Conservation (phyloP, 2,888 invertebrate species). For the Cheiracanthium punctorium region DNA sequence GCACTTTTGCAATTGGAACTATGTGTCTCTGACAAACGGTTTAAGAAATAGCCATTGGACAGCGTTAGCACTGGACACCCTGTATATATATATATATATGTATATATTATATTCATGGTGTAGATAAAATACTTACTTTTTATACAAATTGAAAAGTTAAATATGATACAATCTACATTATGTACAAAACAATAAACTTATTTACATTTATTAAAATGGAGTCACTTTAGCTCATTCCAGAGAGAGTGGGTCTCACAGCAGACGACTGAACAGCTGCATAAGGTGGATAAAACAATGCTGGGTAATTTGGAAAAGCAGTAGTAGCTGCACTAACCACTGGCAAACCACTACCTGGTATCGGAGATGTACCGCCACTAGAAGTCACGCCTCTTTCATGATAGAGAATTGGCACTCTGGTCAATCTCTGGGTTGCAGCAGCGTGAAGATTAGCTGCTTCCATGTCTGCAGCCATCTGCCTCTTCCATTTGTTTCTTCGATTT, state of each 20-base stretch:
- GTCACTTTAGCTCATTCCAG: slow-evolving; percentile 46
- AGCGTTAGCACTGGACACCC: too few relatives aligned
- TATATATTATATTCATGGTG: too few relatives aligned
- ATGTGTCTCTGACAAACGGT: too few relatives aligned
- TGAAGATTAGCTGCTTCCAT: slow-evolving; percentile 84
- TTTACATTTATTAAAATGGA: neutral
- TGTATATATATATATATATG: too few relatives aligned
- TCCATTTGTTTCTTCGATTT: slow-evolving; percentile 96
- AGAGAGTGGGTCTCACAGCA: slow-evolving; percentile 51
- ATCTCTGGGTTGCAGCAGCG: slow-evolving; percentile 88
- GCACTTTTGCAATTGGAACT: too few relatives aligned
- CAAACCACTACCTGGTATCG: slow-evolving; percentile 41
- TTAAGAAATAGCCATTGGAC: too few relatives aligned
- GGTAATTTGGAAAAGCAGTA: slow-evolving; percentile 55
- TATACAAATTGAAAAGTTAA: neutral
- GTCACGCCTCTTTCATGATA: slow-evolving; percentile 81
- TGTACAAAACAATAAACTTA: neutral
- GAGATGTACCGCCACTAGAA: slow-evolving; percentile 45
- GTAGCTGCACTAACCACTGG: slow-evolving; percentile 51
- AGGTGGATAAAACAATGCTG: slow-evolving; percentile 59
- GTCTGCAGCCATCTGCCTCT: slow-evolving; percentile 93
- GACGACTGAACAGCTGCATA: slow-evolving; percentile 52
- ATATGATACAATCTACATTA: slow-evolving; percentile 4
- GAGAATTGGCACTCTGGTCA: slow-evolving; percentile 94
- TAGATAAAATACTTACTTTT: neutral